Conservation (phyloP, 2,888 invertebrate genomes). For the Microctonus brassicae region DNA sequence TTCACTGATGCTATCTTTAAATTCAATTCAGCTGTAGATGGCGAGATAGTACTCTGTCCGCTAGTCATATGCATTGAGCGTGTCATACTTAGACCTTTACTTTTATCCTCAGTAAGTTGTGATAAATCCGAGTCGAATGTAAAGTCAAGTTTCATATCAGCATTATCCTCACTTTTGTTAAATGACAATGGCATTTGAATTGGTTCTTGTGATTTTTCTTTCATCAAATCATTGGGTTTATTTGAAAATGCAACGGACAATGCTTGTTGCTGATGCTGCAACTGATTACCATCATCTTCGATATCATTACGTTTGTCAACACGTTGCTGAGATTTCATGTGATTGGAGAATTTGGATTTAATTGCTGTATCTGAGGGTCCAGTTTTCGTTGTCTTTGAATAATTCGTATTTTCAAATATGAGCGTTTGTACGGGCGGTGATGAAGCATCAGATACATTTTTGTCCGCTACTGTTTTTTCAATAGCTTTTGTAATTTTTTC, state of each 20-base stretch:
- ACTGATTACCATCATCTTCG: constrained; percentile 72
- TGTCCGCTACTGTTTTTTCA: constrained; percentile 62
- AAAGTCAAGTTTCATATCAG: constrained; percentile 93
- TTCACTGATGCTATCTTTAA: constrained; percentile 95
- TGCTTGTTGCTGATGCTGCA: constrained; percentile 68
- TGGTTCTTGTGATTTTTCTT: constrained; percentile 69
- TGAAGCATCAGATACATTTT: constrained; percentile 79
- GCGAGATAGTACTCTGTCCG: constrained; percentile 81
- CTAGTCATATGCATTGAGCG: constrained; percentile 75
- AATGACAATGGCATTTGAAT: constrained; percentile 80
- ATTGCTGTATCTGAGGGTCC: constrained; percentile 71
- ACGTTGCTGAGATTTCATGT: constrained; percentile 67
- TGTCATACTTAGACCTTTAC: constrained; percentile 74
- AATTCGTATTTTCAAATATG: constrained; percentile 93
- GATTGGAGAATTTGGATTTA: constrained; percentile 75
- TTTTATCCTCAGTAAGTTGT: constrained; percentile 81
- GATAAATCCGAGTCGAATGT: constrained; percentile 87
- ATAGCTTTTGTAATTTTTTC: constrained; percentile 55
- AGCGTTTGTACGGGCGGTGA: constrained; percentile 89
- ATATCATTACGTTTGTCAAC: constrained; percentile 72
- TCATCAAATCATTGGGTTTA: constrained; percentile 71
- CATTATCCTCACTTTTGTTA: constrained; percentile 80
- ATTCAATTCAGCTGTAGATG: constrained; percentile 90
- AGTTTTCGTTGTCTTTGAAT: constrained; percentile 80
- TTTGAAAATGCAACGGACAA: constrained; percentile 69